phyloP scores from a whole-genome alignment of 2,113 vertebrate genomes.

The Panthera uncia region DNA sequence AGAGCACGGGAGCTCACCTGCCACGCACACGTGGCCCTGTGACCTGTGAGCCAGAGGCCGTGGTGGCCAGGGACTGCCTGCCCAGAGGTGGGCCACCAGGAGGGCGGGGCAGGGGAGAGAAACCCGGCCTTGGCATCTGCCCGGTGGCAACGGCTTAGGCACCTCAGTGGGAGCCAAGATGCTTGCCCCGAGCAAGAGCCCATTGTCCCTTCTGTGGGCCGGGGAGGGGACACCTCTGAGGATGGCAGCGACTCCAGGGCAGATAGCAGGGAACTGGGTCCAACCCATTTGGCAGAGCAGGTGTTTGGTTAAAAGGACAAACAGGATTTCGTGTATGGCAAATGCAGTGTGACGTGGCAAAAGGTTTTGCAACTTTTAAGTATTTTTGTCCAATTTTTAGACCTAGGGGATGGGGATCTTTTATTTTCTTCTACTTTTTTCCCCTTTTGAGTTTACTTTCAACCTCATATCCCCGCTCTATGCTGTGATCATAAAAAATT shows the following conservation, averaged over 20 bases:
- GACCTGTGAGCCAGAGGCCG: background rate
- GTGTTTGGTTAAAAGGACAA: background rate
- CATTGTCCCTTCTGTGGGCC: background rate
- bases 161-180: background rate
- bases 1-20: background rate
- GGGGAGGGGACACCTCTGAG: background rate
- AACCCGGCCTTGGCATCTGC: background rate
- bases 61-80: background rate
- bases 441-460: constrained; percentile 6
- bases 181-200: background rate
- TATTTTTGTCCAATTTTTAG: background rate
- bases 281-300: background rate
- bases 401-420: background rate
- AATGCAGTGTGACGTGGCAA: fast-evolving
- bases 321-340: background rate
- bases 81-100: background rate
- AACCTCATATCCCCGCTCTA: background rate
- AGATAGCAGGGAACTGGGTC: background rate
- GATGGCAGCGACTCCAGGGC: background rate
- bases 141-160: background rate
- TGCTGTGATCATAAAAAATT: background rate
- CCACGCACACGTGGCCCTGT: background rate
- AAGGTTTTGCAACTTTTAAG: background rate
- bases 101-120: background rate
- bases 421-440: background rate